These are phyloP conservation scores for Tanypteryx hageni DNA, from an alignment of 2,888 invertebrate genomes.

Conservation along the genomic window DNA sequence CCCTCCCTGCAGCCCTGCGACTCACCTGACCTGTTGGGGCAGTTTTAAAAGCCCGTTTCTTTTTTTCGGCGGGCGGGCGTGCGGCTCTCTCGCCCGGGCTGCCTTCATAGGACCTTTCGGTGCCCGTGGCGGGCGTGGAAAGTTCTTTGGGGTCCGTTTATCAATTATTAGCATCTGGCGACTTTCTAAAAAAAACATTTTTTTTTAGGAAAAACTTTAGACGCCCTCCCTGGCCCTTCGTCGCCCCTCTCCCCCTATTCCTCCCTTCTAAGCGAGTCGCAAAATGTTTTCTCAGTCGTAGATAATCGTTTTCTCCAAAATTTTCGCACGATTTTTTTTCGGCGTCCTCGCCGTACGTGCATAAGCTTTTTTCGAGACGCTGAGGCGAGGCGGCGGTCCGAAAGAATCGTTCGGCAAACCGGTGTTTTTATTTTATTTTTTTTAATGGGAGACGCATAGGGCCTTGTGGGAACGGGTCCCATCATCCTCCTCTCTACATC, in stretches of 20 bases:
- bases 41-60: slow-evolving; percentile 59
- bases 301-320: neutral
- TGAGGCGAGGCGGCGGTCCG: slow-evolving; percentile 8
- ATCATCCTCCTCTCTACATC: neutral
- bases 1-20: slow-evolving; percentile 45
- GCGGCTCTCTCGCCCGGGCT: slow-evolving; percentile 50
- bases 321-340: neutral
- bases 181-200: slow-evolving; percentile 23
- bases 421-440: slow-evolving; percentile 18
- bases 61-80: slow-evolving; percentile 54
- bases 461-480: slow-evolving; percentile 19
- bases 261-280: neutral
- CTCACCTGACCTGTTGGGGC: slow-evolving; percentile 64
- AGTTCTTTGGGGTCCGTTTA: slow-evolving; percentile 23
- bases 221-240: too few relatives aligned
- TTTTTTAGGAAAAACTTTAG: neutral
- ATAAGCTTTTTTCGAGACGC: neutral
- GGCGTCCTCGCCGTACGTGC: neutral
- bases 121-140: slow-evolving; percentile 20
- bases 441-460: slow-evolving; percentile 48
- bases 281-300: neutral
- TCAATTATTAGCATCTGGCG: slow-evolving; percentile 42
- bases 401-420: slow-evolving; percentile 15
- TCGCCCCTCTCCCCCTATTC: neutral
- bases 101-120: slow-evolving; percentile 34